Evolutionary conservation across 92 coral and sea anemone genomes (phyloP).

Genomic region (Montipora capitata): DNA sequence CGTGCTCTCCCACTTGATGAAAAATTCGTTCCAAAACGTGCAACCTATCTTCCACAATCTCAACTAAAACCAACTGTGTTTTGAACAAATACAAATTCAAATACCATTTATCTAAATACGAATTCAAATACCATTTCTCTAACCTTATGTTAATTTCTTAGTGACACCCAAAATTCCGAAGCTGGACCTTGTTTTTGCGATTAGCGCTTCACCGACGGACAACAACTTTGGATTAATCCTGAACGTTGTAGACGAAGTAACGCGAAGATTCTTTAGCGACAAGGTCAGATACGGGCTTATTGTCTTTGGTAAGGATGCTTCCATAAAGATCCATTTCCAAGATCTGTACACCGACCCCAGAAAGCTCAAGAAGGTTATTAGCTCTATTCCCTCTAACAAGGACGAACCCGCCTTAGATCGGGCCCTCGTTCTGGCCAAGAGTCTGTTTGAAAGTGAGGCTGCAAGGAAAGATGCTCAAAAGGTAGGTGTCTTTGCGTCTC

Average conservation of each 20-base stretch:
- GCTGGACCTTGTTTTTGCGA: conserved; percentile 88
- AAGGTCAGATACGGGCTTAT: conserved; percentile 84
- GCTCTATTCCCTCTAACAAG: conserved; percentile 48
- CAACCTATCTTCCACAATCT: no score
- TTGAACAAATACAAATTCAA: no score
- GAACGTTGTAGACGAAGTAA: conserved; percentile 78
- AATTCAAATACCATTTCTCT: background rate
- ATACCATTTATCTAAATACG: no score
- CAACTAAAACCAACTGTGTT: no score
- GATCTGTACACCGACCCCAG: conserved; percentile 67
- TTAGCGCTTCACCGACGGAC: conserved; percentile 73
- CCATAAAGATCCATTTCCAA: conserved; percentile 64
- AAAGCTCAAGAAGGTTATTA: conserved; percentile 64
- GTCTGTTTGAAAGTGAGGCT: conserved; percentile 69
- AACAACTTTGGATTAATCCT: conserved; percentile 77
- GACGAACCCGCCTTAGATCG: conserved; percentile 74
- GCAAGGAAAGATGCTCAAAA: conserved; percentile 88
- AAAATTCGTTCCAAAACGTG: no score
- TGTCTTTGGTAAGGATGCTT: conserved; percentile 84
- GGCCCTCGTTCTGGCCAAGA: conserved; percentile 79
- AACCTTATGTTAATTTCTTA: background rate
- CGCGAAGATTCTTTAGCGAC: conserved; percentile 77
- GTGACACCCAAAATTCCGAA: conserved; percentile 77
- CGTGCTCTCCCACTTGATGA: no score
- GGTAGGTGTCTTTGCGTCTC: conserved; percentile 7